These are phyloP conservation scores for Reticulitermes speratus DNA, from an alignment of 1,140 invertebrate genomes.

Conservation along the genomic window DNA sequence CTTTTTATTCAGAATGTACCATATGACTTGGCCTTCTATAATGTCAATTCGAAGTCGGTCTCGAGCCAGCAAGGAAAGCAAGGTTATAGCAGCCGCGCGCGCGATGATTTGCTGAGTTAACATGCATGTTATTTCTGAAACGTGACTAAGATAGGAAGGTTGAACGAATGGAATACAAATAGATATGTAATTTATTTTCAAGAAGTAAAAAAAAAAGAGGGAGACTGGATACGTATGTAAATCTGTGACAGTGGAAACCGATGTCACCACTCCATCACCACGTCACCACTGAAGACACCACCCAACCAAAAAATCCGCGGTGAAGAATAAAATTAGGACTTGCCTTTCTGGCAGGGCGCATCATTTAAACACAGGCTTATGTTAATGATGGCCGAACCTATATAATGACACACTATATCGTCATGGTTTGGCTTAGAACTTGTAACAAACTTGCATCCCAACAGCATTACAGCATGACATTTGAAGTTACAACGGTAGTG, in stretches of 20 bases:
- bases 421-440: too few species aligned
- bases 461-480: too few species aligned
- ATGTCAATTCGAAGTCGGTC: neutral
- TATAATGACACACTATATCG: too few species aligned
- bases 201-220: neutral
- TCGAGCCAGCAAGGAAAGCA: neutral
- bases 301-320: neutral
- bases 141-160: neutral
- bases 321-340: conserved; percentile 4
- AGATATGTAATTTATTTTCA: conserved; percentile 17
- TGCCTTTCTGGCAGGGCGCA: neutral
- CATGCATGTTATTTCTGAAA: conserved; percentile 1
- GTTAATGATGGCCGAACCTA: neutral
- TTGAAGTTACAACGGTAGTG: too few species aligned
- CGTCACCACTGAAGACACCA: neutral
- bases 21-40: neutral
- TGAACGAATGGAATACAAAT: conserved; percentile 5
- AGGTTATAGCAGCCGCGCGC: neutral
- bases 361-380: neutral
- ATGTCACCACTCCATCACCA: conserved; percentile 6
- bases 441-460: too few species aligned
- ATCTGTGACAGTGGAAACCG: neutral
- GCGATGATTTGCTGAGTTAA: conserved; percentile 1
- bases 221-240: neutral
- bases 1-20: neutral